Percentiles rank a stretch among this genome's conserved stretches.
Conservation (phyloP, 2,888 invertebrate genomes). For the Archips crataeganus region DNA sequence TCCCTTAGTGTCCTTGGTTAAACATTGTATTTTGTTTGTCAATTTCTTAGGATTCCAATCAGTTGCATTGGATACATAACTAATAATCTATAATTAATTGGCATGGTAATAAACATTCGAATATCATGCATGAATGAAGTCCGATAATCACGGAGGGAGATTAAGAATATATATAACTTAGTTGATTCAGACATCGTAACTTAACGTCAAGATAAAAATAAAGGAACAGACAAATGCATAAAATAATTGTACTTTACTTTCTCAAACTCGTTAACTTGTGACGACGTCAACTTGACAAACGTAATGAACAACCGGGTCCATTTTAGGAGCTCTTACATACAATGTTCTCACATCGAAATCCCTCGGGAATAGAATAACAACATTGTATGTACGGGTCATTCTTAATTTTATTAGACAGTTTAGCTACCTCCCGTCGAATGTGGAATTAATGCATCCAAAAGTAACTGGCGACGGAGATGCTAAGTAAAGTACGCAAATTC, state of each 20-base stretch:
- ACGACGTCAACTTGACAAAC: constrained; percentile 27
- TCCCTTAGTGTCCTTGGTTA: no score
- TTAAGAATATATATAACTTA: no score
- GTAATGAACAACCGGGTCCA: constrained; percentile 22
- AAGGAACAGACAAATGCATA: constrained; percentile 3
- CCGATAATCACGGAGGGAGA: no score
- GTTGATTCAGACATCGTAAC: no score
- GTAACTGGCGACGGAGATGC: constrained; percentile 21
- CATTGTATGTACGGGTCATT: constrained; percentile 27
- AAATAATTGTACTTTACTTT: constrained; percentile 26
- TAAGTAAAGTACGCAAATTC: constrained; percentile 12
- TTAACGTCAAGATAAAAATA: background rate
- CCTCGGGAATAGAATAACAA: constrained; percentile 11
- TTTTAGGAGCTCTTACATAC: constrained; percentile 31
- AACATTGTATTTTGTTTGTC: no score
- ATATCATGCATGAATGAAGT: no score
- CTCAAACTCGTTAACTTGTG: constrained; percentile 31
- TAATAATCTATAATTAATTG: no score
- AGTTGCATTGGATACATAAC: no score
- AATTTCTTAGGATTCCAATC: no score
- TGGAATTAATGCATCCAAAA: constrained; percentile 27
- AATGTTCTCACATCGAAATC: constrained; percentile 27
- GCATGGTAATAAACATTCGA: no score
- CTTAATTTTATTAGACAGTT: constrained; percentile 41
- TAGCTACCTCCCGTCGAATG: constrained; percentile 27